These are phyloP conservation scores for Dendroctonus valens DNA, from an alignment of 1,140 invertebrate species.

Conservation along the genomic window DNA sequence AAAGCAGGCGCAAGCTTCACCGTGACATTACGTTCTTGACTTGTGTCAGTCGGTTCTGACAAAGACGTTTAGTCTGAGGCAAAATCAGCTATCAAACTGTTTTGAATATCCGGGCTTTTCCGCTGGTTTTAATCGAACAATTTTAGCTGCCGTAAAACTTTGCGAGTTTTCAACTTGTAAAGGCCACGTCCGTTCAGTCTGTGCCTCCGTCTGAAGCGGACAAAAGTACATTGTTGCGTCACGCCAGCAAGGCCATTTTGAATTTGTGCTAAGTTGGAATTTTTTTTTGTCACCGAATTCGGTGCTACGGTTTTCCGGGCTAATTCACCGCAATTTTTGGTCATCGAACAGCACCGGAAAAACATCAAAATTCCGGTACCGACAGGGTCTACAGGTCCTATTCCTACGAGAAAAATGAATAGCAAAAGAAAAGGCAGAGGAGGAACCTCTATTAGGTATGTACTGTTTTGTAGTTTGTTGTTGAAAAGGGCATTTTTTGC, in stretches of 20 bases:
- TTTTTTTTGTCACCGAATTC: no score
- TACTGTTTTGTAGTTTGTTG: constrained; percentile 21
- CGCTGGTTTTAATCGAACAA: no score
- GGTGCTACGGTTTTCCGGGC: constrained; percentile 18
- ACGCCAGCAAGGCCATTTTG: constrained; percentile 48
- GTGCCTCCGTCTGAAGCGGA: constrained; percentile 19
- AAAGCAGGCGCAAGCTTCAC: no score
- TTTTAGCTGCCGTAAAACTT: no score
- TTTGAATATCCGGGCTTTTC: no score
- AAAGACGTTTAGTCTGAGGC: no score
- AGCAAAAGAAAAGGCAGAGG: constrained; percentile 61
- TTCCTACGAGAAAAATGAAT: no score
- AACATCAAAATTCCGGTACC: constrained; percentile 63
- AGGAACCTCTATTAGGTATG: constrained; percentile 54
- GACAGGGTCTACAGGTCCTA: constrained; percentile 60
- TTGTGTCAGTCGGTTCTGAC: no score
- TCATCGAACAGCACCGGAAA: constrained; percentile 30
- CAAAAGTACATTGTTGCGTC: constrained; percentile 45
- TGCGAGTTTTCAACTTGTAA: no score
- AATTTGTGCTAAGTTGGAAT: constrained; percentile 30
- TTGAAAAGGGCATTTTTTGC: no score
- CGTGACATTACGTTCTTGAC: no score
- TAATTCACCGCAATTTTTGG: constrained; percentile 13
- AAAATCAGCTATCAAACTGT: no score
- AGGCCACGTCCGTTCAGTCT: neutral